A percentile compares a stretch with the other conserved stretches of the same genome.
Evolutionary conservation across 2,797 vertebrate genomes (phyloP).

Genomic region (Anguilla marmorata): DNA sequence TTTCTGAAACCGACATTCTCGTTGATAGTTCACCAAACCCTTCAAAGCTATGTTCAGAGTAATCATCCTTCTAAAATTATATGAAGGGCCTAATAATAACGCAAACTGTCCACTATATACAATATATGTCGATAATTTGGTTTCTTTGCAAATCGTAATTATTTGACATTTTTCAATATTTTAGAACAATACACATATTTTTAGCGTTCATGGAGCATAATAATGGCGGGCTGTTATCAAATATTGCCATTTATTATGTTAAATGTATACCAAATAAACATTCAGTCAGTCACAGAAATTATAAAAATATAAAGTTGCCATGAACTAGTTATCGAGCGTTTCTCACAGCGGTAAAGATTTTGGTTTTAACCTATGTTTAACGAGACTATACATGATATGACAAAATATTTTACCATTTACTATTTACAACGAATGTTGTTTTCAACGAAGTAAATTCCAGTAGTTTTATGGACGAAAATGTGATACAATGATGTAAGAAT

Average conservation of each 20-base stretch:
- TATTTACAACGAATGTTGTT: constrained; percentile 68
- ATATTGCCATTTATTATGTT: constrained; percentile 18
- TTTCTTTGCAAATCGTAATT: constrained; percentile 49
- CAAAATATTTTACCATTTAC: constrained; percentile 70
- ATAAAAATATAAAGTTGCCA: constrained; percentile 48
- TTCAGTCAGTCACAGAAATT: constrained; percentile 72
- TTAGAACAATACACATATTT: constrained; percentile 31
- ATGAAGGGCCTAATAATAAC: constrained; percentile 21
- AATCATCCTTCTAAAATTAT: constrained; percentile 48
- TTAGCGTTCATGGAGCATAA: constrained; percentile 30
- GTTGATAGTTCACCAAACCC: constrained; percentile 81
- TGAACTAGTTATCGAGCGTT: constrained; percentile 56
- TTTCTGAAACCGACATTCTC: constrained; percentile 81
- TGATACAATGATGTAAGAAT: constrained; percentile 65
- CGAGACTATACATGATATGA: constrained; percentile 60
- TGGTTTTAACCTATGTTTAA: constrained; percentile 62
- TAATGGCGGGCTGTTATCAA: constrained; percentile 22
- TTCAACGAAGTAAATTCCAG: constrained; percentile 65
- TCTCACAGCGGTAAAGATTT: constrained; percentile 58
- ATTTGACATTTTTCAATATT: constrained; percentile 23
- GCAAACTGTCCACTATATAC: constrained; percentile 57
- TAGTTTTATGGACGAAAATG: constrained; percentile 39
- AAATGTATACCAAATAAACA: constrained; percentile 62
- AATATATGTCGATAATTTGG: constrained; percentile 52
- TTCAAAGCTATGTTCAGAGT: constrained; percentile 62